A percentile compares a stretch with the other conserved stretches of the same genome.
These are phyloP conservation scores for Enteromius thamalakanensis DNA, from an alignment of 2,797 vertebrate genomes.

Conservation along the genomic window DNA sequence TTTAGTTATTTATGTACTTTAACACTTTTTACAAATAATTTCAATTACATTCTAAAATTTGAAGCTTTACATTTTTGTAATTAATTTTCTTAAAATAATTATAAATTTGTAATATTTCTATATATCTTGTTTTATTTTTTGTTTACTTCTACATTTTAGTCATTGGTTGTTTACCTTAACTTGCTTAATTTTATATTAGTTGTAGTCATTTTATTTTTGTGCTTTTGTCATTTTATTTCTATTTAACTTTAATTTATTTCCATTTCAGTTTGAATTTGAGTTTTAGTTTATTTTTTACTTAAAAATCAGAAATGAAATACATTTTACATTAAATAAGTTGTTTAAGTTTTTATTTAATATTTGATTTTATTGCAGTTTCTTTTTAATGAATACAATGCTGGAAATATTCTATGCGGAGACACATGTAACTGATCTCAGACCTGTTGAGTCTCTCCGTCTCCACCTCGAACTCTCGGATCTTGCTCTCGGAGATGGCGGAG, in stretches of 20 bases:
- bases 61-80: no score
- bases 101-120: no score
- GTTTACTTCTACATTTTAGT: neutral
- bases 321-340: neutral
- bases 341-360: neutral
- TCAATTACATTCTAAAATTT: no score
- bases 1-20: no score
- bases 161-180: neutral
- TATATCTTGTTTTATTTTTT: no score
- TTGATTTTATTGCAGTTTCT: neutral
- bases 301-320: neutral
- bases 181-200: neutral
- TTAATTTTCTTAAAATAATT: no score
- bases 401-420: no score
- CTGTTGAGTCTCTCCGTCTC: constrained; percentile 88
- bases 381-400: neutral
- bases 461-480: constrained; percentile 88
- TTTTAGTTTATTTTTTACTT: neutral
- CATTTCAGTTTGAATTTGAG: neutral
- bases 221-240: neutral
- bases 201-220: neutral
- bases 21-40: no score
- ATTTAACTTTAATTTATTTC: neutral
- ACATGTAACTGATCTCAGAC: constrained; percentile 62
- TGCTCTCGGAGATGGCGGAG: constrained; percentile 87